Base-by-base conservation (phyloP, 2,888 invertebrate genomes). In the Stratiomys singularior region DNA sequence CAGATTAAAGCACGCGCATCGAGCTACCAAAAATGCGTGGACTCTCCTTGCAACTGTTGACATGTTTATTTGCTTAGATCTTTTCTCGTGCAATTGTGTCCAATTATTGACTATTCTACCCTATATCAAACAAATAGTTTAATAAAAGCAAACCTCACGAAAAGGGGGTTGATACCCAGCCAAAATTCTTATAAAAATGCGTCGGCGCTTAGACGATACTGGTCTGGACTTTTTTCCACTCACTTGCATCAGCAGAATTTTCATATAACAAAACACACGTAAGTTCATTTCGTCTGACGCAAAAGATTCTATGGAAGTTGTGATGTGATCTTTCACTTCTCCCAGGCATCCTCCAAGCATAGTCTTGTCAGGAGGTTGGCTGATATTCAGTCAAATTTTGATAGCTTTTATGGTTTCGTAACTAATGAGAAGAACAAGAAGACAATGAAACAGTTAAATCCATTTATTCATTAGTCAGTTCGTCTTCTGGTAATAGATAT, bases 81-180 rank as follows among this genome's bases (percentile, higher is more conserved):
- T n/a, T n/a, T n/a, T n/a, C n/a, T n/a, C 3, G 37, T 9, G 37
- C 37, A 5, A 37, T 5, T 37, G 5, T 37, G 37, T 52, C 58
- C 58, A 18, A 60, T 60, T 21, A 25, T 60, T 60, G 58, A 13
- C 7, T 18, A 67, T 21, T 21, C 25, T 37, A 44, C 30, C 30
- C 28, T 44, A 37, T 13, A 18, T 37, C n/a, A 44, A 27, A 67
- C 30, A 44, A 18, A 18, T 15, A 67, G 44, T 9, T 4, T 1
- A 44, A 44, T n/a, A 44, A 67, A 13, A n/a, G 21, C 44, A 18
- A 21, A 67, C 44, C 21, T 21, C 52, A 15, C 15, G 37, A 71
- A 71, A 71, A 71, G 52, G 47, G 71, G 71, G 71, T 71, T 71
- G 71, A 71, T 71, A 71, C 71, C 52, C 52, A 71, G 52, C 52